Evolutionary conservation across 2,113 vertebrate species (phyloP).

Genomic region (Vanacampus margaritifer): DNA sequence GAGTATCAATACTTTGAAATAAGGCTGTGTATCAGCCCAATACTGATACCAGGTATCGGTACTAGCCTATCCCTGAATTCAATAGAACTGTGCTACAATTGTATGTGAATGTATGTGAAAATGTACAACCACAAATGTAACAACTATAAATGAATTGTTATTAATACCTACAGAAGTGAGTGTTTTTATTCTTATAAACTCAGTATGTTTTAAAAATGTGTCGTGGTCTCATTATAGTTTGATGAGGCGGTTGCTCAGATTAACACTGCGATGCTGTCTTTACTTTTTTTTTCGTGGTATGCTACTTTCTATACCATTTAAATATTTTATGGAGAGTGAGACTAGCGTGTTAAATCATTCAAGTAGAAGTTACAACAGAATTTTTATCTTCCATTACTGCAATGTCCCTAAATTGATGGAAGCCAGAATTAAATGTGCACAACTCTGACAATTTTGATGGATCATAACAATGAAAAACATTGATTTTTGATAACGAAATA

Average conservation of each 20-base stretch:
- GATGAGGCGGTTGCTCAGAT: neutral
- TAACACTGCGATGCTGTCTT: neutral
- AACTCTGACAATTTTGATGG: neutral
- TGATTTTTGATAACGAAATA: neutral
- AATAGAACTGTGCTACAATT: neutral
- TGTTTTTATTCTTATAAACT: neutral
- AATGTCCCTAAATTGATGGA: neutral
- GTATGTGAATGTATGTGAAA: neutral
- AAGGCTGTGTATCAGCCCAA: too few species aligned
- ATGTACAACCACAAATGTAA: neutral
- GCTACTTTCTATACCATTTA: neutral
- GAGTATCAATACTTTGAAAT: too few species aligned
- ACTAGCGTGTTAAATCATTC: neutral
- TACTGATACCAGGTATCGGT: too few species aligned
- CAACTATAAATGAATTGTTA: too few species aligned
- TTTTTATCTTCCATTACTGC: neutral
- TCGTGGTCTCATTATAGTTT: neutral
- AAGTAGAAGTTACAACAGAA: neutral
- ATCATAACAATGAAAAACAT: neutral
- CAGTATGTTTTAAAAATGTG: neutral
- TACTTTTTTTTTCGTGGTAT: neutral
- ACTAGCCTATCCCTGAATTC: too few species aligned
- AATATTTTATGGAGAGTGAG: neutral
- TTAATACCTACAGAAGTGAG: too few species aligned
- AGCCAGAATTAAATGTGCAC: neutral